phyloP scores from a whole-genome alignment of 2,797 vertebrate genomes.

The Arrhamphus sclerolepis region DNA sequence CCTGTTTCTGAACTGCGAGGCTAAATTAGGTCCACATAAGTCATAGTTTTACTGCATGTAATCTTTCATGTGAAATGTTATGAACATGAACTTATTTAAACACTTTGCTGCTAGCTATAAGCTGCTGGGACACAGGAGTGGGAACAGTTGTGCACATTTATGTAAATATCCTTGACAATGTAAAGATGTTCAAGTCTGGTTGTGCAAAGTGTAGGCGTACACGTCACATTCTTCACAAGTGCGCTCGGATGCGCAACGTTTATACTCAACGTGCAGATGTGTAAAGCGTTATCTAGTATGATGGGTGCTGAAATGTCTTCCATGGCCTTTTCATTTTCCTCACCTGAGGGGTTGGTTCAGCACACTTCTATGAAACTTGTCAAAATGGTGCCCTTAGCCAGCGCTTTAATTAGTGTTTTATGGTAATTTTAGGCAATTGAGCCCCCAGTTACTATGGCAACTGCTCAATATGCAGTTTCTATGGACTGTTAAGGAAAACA shows the following conservation, averaged over 20 bases:
- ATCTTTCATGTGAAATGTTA: not conserved
- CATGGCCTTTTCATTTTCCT: conserved; percentile 38
- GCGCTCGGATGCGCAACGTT: not conserved
- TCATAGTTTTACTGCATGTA: not conserved
- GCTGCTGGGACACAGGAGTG: not conserved
- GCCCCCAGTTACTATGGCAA: conserved; percentile 62
- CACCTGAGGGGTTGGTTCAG: conserved; percentile 55
- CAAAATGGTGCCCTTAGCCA: conserved; percentile 61
- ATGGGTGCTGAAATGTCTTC: conserved; percentile 29
- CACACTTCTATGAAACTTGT: conserved; percentile 48
- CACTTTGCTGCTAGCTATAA: not conserved
- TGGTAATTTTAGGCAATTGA: conserved; percentile 70
- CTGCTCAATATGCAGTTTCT: conserved; percentile 58
- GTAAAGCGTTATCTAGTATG: conserved; percentile 14
- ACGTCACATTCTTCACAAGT: not conserved
- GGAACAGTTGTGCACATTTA: not conserved
- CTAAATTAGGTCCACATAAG: not conserved
- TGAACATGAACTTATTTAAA: no score
- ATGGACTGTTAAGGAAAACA: conserved; percentile 61
- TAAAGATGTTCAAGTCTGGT: no score
- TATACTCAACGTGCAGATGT: conserved; percentile 8
- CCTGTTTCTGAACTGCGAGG: no score
- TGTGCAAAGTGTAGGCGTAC: no score
- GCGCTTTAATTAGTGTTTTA: conserved; percentile 67
- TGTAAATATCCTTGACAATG: no score